Base-by-base conservation (phyloP, 2,888 invertebrate genomes). In the Stenoptilia bipunctidactyla region DNA sequence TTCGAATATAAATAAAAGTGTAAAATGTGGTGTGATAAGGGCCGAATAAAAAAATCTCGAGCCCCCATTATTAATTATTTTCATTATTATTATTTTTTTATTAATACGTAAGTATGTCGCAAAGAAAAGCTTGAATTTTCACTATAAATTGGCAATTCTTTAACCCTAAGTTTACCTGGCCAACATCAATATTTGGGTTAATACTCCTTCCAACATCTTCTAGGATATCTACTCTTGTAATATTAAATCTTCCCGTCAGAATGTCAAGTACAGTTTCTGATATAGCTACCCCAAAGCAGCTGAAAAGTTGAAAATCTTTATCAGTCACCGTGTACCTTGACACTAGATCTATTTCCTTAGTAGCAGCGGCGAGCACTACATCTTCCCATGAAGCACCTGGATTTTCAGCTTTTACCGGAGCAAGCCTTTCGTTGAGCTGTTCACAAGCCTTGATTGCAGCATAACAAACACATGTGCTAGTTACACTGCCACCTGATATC, bases 161-260 rank as follows among this genome's bases (percentile, higher is more conserved):
- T n/a, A n/a, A n/a, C n/a, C n/a, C n/a, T n/a, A n/a, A n/a, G n/a
- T n/a, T 50, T 48, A 79, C 87, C 74, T 92, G 92, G 1, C 91
- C 92, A 38, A 92, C 66, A 58, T 92, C 92, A 38, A 92, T 71
- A 43, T 85, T 74, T 27, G 91, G 92, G 67, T 87, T 92, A 45
- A 91, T 64, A 61, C 89, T 90, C 44, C 86, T 79, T 2, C 92
- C 92, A 4, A 84, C 85, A 57, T 92, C 92, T 66, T 61, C 59
- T 25, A 64, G 53, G 39, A 68, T 39, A 49, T 67, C 68, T 33
- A 58, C 56, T 27, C 63, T 50, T 15, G 61, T 53, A 37, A 61
- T 56, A 61, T 59, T 61, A 45, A 64, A 63, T 27, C 53, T 56
- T 0, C 66, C 62, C 34, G 62, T 64, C 30, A 66, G 45, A 13